Evolutionary conservation across 2,888 invertebrate genomes (phyloP), one percentile per base, ranked within the genome.

Genomic region (Adela reaumurella): DNA sequence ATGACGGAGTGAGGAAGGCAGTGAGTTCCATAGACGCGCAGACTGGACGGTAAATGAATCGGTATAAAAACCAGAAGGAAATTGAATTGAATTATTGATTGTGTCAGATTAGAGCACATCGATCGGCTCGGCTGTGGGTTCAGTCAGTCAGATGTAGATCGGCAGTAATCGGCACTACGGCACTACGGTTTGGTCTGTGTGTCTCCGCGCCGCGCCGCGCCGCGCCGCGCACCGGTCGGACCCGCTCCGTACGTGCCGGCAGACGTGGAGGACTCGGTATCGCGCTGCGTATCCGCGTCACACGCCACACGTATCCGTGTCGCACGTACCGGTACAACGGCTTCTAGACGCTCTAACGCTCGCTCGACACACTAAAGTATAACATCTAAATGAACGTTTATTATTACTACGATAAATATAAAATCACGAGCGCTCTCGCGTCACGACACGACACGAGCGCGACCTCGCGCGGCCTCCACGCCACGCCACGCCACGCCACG

Each of bases 181-280:
- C n/a, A n/a, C n/a, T n/a, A n/a, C n/a, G n/a, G 63, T 78, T 77
- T 78, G 74, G 60, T 71, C 71, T 72, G n/a, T n/a, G n/a, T n/a
- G n/a, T 76, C 73, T 74, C 24, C 24, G 24, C 24, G 24, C 24
- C 24, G 24, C 24, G 24, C 24, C 24, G n/a, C n/a, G n/a, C n/a
- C n/a, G n/a, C n/a, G n/a, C n/a, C n/a, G n/a, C n/a, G n/a, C n/a
- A n/a, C n/a, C n/a, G n/a, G n/a, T n/a, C n/a, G n/a, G n/a, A n/a
- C n/a, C n/a, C 24, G 24, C 24, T 24, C 24, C 10, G 6, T 24
- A 24, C 24, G 24, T 24, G 24, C 5, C 6, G 10, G 10, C 24
- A 10, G 6, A 6, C 24, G 35, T 14, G 5, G 24, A 24, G 8
- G 24, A 4, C 24, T 4, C 14, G 11, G 14, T 35, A 35, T 35